Percentiles rank a stretch among this genome's conserved stretches.
Evolutionary conservation across 2,113 vertebrate genomes (phyloP).

Genomic region (Gadus macrocephalus): DNA sequence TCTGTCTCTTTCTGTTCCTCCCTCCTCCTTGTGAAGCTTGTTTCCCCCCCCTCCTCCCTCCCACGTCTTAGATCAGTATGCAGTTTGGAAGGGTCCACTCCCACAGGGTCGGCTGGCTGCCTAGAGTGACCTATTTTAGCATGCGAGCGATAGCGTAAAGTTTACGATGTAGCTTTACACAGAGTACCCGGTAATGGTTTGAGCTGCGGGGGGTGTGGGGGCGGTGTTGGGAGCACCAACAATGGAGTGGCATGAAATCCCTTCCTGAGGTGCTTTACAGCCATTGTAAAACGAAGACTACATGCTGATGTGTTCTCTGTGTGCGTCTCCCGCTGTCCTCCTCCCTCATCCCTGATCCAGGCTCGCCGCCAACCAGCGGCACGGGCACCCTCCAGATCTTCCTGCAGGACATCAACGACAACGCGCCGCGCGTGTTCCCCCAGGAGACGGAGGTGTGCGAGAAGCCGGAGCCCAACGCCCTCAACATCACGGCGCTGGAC

Average conservation of each 20-base stretch:
- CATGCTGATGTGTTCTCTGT: slow-evolving; percentile 13
- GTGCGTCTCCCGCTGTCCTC: slow-evolving; percentile 21
- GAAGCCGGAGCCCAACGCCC: slow-evolving; percentile 88
- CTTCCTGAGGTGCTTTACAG: slow-evolving; percentile 17
- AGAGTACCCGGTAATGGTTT: slow-evolving; percentile 20
- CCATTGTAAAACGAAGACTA: neutral
- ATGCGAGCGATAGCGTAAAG: slow-evolving; percentile 24
- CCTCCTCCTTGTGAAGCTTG: slow-evolving; percentile 5
- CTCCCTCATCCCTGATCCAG: slow-evolving; percentile 53
- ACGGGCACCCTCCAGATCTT: slow-evolving; percentile 92
- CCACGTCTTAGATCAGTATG: slow-evolving; percentile 49
- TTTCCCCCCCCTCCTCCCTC: too few relatives aligned
- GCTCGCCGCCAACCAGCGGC: slow-evolving; percentile 85
- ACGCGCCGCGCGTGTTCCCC: slow-evolving; percentile 89
- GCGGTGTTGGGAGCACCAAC: neutral
- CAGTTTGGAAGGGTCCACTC: slow-evolving; percentile 38
- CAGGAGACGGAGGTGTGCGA: slow-evolving; percentile 90
- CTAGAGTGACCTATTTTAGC: slow-evolving; percentile 37
- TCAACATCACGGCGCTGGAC: slow-evolving; percentile 95
- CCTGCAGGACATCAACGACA: slow-evolving; percentile 95
- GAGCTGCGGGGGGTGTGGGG: neutral
- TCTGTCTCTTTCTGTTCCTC: neutral
- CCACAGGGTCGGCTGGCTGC: slow-evolving; percentile 42
- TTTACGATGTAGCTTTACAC: slow-evolving; percentile 19
- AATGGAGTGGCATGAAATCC: slow-evolving; percentile 6